Base-by-base conservation (phyloP, 2,888 invertebrate genomes). In the Galerucella nymphaeae region DNA sequence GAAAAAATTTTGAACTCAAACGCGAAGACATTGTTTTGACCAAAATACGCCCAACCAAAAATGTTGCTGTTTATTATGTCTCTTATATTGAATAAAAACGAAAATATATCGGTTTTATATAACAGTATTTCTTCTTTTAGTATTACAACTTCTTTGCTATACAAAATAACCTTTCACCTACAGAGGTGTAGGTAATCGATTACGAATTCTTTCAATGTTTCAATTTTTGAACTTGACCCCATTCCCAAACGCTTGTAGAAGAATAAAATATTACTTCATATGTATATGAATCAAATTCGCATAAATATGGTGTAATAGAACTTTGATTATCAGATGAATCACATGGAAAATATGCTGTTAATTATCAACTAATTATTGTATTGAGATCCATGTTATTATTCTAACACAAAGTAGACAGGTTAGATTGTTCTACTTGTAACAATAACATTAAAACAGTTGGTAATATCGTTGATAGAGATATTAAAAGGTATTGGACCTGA, bases 221-320 rank as follows among this genome's bases (percentile, higher is more conserved):
- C 61, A 62, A 23, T 62, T 62, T 18, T 62, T 45, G 45, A 62
- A 62, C 61, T 62, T 62, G 61, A 42, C 61, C 61, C 18, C 42
- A 42, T 62, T 62, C 18, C 41, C 42, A 62, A n/a, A 41, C 13
- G 61, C 11, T 62, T 18, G 5, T 9, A 18, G 53, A 53, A 18
- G 18, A 53, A 53, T 16, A n/a, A n/a, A 14, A 48, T 48, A 9
- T 53, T 18, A 18, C 53, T 58, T 23, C 58, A 18, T 18, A 58
- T 14, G 8, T 58, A 58, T 58, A 30, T 30, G 58, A 58, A 58
- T 58, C 30, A 58, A 57, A 58, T 58, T 58, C 30, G 13, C n/a
- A 58, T 30, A 1, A 23, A 30, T 58, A 14, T 58, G 53, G 53
- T 53, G 53, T 9, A 53, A 53, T 53, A 53, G 16, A 10, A 53